Percentiles rank a stretch among this genome's conserved stretches.
phyloP scores from a whole-genome alignment of 2,888 invertebrate genomes.

The Pristionchus maxplancki region DNA sequence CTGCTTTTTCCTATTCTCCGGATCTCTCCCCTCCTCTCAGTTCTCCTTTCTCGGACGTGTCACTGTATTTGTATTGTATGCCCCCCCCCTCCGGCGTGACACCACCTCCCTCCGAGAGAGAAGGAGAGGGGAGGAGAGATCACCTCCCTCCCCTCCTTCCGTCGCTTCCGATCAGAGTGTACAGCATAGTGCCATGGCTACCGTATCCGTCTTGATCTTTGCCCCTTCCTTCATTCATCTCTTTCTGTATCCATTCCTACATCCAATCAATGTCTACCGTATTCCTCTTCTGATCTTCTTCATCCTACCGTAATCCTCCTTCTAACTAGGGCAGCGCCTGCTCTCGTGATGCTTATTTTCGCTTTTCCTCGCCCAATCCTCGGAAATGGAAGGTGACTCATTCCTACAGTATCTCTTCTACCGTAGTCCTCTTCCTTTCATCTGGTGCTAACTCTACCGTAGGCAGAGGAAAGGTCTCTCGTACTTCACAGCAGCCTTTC shows the following conservation, averaged over 20 bases:
- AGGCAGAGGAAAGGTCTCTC: slow-evolving; percentile 1
- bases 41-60: slow-evolving; percentile 45
- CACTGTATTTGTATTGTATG: slow-evolving; percentile 30
- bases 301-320: slow-evolving; percentile 13
- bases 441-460: slow-evolving; percentile 10
- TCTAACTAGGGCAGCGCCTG: background rate
- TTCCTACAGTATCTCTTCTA: slow-evolving; percentile 4
- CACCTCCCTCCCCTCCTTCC: background rate
- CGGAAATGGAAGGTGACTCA: slow-evolving; percentile 19
- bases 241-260: background rate
- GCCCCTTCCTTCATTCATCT: background rate
- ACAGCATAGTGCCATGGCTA: background rate
- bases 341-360: slow-evolving; percentile 10
- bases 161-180: background rate
- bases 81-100: slow-evolving; percentile 38
- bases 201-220: background rate
- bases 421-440: slow-evolving; percentile 6
- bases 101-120: slow-evolving; percentile 37
- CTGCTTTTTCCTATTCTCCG: slow-evolving; percentile 24
- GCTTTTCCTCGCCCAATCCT: slow-evolving; percentile 34
- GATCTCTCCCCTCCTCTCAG: slow-evolving; percentile 23
- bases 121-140: background rate
- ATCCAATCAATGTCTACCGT: background rate
- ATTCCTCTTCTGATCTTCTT: background rate
- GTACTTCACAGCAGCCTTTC: slow-evolving; percentile 38